These are phyloP conservation scores for Cecropterus lyciades DNA, from an alignment of 1,140 invertebrate species.

Conservation along the genomic window DNA sequence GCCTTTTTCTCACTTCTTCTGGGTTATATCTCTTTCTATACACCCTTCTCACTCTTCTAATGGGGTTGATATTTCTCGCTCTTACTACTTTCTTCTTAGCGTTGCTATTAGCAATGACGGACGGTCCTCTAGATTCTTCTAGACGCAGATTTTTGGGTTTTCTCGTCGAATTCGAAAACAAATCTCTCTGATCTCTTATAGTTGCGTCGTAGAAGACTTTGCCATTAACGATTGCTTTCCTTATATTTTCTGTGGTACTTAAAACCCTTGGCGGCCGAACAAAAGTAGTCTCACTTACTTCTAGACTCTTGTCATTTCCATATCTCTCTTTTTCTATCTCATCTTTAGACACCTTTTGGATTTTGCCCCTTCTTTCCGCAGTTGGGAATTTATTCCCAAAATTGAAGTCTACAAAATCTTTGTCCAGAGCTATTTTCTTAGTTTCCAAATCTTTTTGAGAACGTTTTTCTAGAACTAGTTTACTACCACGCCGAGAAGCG, in stretches of 20 bases:
- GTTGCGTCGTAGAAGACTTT: slow-evolving; percentile 77
- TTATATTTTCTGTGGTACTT: slow-evolving; percentile 71
- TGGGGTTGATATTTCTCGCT: slow-evolving; percentile 69
- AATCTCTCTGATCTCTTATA: slow-evolving; percentile 68
- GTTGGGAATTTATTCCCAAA: slow-evolving; percentile 70
- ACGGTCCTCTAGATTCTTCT: slow-evolving; percentile 57
- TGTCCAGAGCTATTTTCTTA: slow-evolving; percentile 68
- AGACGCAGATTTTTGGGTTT: slow-evolving; percentile 61
- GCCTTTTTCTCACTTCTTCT: slow-evolving; percentile 74
- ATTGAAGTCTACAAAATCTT: slow-evolving; percentile 68
- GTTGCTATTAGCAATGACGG: slow-evolving; percentile 52
- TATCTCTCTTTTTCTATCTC: slow-evolving; percentile 69
- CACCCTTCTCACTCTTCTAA: slow-evolving; percentile 70
- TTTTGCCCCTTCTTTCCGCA: slow-evolving; percentile 62
- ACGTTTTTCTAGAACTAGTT: slow-evolving; percentile 70
- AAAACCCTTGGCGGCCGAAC: slow-evolving; percentile 71
- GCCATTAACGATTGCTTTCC: slow-evolving; percentile 73
- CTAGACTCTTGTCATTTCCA: slow-evolving; percentile 67
- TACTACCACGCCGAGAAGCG: slow-evolving; percentile 68
- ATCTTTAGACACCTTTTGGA: slow-evolving; percentile 73
- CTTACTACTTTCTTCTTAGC: slow-evolving; percentile 64
- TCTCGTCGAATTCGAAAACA: slow-evolving; percentile 57
- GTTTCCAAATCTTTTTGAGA: slow-evolving; percentile 74
- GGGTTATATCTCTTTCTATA: slow-evolving; percentile 77
- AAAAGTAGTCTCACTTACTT: slow-evolving; percentile 76